Conservation (phyloP, 2,113 vertebrate genomes). For the Gobius niger region DNA sequence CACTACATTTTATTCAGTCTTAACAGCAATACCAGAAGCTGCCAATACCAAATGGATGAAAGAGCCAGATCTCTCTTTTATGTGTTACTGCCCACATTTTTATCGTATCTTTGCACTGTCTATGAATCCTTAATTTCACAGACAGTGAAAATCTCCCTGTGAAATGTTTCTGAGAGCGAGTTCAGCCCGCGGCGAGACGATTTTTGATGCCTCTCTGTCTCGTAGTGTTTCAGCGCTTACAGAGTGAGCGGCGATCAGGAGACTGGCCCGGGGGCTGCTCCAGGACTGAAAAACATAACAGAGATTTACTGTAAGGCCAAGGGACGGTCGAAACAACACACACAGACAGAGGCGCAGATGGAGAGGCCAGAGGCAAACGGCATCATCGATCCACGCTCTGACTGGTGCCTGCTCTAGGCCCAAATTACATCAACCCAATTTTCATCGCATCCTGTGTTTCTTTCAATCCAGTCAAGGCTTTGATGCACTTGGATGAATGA, state of each 20-base stretch:
- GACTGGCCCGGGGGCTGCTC: constrained; percentile 12
- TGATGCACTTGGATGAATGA: too few relatives aligned
- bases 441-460: too few relatives aligned
- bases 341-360: neutral
- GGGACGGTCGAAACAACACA: neutral
- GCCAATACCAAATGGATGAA: too few relatives aligned
- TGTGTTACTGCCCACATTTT: neutral
- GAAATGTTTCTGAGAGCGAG: constrained; percentile 10
- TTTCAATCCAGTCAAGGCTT: too few relatives aligned
- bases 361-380: neutral
- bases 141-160: constrained; percentile 1
- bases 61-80: too few relatives aligned
- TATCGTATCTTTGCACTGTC: neutral
- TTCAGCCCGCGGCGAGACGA: neutral
- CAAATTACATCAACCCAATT: neutral
- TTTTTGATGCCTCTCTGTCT: neutral
- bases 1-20: too few relatives aligned
- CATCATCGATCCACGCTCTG: neutral
- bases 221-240: constrained; percentile 9
- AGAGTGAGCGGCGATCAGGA: constrained; percentile 12
- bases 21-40: too few relatives aligned
- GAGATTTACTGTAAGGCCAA: neutral
- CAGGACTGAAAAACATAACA: constrained; percentile 13
- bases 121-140: neutral
- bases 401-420: too few relatives aligned